Percentiles rank a stretch among this genome's conserved stretches.
phyloP scores from a whole-genome alignment of 2,888 invertebrate species.

The Heliconius charithonia region DNA sequence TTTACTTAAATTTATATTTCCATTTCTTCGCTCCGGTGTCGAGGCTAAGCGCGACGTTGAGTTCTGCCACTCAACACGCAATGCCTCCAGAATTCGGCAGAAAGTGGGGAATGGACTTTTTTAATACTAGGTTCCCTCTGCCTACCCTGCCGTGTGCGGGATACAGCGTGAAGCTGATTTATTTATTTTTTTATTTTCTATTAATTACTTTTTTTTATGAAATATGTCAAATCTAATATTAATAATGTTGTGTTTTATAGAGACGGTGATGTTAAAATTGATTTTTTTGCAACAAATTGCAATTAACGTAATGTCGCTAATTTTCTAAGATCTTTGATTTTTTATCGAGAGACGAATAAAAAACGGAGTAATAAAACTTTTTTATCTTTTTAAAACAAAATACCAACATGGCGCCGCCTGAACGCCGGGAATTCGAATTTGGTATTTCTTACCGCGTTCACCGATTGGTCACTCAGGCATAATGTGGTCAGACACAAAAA shows the following conservation, averaged over 20 bases:
- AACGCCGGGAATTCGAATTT: constrained; percentile 52
- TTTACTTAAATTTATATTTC: too few relatives aligned
- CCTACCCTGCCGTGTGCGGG: too few relatives aligned
- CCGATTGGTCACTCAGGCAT: constrained; percentile 53
- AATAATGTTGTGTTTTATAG: neutral
- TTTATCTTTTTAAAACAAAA: constrained; percentile 48
- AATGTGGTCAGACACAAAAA: constrained; percentile 46
- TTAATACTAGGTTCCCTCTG: too few relatives aligned
- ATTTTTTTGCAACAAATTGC: neutral
- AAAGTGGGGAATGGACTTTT: too few relatives aligned
- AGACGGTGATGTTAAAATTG: neutral
- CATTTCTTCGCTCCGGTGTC: too few relatives aligned
- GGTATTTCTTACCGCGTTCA: constrained; percentile 50
- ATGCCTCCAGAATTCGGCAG: too few relatives aligned
- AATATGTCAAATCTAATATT: neutral
- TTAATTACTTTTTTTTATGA: neutral
- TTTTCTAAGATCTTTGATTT: constrained; percentile 6
- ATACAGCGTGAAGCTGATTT: too few relatives aligned
- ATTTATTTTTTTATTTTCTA: too few relatives aligned
- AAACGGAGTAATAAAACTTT: constrained; percentile 26
- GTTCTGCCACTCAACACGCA: too few relatives aligned
- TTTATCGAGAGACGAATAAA: constrained; percentile 15
- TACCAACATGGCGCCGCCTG: constrained; percentile 54
- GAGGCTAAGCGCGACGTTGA: too few relatives aligned
- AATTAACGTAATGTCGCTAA: constrained; percentile 17